Base-by-base conservation (phyloP, 2,888 invertebrate genomes). In the Caenorhabditis sp. region DNA sequence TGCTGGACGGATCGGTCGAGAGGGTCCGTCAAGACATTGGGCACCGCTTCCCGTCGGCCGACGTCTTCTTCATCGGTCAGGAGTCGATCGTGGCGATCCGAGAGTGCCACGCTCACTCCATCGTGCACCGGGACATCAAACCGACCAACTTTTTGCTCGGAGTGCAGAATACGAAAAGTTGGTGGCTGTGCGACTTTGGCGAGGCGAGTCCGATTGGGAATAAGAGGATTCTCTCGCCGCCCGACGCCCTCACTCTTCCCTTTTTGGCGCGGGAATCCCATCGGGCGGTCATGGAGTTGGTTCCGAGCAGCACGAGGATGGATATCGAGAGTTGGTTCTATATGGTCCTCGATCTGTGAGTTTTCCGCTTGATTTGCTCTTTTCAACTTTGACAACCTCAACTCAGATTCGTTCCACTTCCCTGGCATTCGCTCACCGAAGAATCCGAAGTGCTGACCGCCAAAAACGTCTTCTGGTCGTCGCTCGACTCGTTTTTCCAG, bases 121-220 rank as follows among this genome's bases (percentile, higher is more conserved):
- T 65, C 8, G 35, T 65, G n/a, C 65, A 65, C 35, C 65, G 65
- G 0, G 65, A 65, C 50, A 55, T 65, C 22, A 65, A 65, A 46
- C 65, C 65, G n/a, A 45, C 65, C 11, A 65, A 65, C 37, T 11
- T 65, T 7, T 22, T 65, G n/a, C 24, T 46, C 2, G 26, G 53
- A 32, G 24, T 22, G 5, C 26, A 17, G 24, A 30, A 45, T 9
- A 43, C 15, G 17, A 24, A 26, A 7, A 53, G 32, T 20, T 65
- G 39, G 26, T 65, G 30, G 32, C 35, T 65, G 11, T 55, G 53
- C 20, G 65, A 65, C 35, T 65, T 65, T 30, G 65, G 65, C 32
- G 65, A 65, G 15, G 26, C 65, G 1, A 30, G 50, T 17, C 1
- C 15, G 11, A 22, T 46, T 3, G 45, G 26, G 15, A 17, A 2